phyloP scores from a whole-genome alignment of 2,797 vertebrate species.

The Knipowitschia caucasica region DNA sequence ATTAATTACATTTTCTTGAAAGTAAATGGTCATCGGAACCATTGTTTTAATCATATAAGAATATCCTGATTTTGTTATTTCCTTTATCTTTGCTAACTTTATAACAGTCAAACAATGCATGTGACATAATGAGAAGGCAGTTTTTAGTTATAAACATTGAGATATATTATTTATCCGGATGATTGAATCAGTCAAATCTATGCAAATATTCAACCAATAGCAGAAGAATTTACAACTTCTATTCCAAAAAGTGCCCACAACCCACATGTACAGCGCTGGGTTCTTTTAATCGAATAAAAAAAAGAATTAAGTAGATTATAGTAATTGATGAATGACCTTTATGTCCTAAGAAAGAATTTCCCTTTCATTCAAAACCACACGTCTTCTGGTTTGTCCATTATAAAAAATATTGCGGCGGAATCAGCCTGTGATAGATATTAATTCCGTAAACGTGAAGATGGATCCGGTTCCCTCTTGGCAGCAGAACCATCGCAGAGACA shows the following conservation, averaged over 20 bases:
- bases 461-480: slow-evolving; percentile 70
- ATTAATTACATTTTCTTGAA: neutral
- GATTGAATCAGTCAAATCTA: neutral
- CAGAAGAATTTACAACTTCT: neutral
- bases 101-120: too few species aligned
- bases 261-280: too few species aligned
- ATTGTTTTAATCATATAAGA: too few species aligned
- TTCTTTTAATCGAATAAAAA: too few species aligned
- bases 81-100: too few species aligned
- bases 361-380: slow-evolving; percentile 2
- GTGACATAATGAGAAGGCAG: too few species aligned
- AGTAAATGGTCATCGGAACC: neutral
- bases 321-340: too few species aligned
- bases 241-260: neutral
- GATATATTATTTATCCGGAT: neutral
- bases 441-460: slow-evolving; percentile 74
- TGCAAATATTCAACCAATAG: neutral
- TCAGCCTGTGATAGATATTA: slow-evolving; percentile 72
- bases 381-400: slow-evolving; percentile 29
- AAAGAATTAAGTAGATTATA: too few species aligned
- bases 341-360: neutral
- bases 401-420: slow-evolving; percentile 54
- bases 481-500: slow-evolving; percentile 65
- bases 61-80: too few species aligned
- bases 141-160: neutral